Conservation (phyloP, 2,888 invertebrate genomes). For the Dynastes hyllus region DNA sequence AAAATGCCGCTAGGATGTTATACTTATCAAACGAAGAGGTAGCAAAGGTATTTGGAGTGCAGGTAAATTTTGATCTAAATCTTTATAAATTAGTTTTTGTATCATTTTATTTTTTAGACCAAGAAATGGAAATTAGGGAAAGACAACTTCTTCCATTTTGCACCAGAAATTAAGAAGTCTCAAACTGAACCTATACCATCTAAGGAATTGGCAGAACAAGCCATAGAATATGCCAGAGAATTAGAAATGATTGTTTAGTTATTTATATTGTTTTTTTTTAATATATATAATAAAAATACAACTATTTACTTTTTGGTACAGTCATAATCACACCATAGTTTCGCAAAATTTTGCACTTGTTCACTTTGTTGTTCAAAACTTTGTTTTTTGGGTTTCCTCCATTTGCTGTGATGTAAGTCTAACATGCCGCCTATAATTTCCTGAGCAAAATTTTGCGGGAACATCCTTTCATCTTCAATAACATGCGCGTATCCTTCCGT, state of each 20-base stretch:
- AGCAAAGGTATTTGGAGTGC: constrained; percentile 85
- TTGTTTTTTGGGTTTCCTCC: constrained; percentile 88
- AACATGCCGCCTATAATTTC: constrained; percentile 97
- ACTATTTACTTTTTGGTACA: constrained; percentile 49
- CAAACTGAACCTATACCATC: constrained; percentile 88
- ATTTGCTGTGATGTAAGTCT: constrained; percentile 87
- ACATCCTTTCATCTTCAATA: constrained; percentile 92
- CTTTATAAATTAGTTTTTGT: constrained; percentile 28
- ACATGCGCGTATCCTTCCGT: constrained; percentile 96
- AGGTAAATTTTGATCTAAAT: constrained; percentile 72
- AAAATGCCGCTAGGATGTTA: constrained; percentile 91
- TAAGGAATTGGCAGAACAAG: constrained; percentile 91
- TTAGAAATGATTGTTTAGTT: constrained; percentile 98
- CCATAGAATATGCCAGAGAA: constrained; percentile 97
- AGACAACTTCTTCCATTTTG: constrained; percentile 89
- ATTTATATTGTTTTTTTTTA: constrained; percentile 47
- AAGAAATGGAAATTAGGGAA: constrained; percentile 88
- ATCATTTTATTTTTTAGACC: constrained; percentile 70
- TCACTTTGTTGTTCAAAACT: constrained; percentile 83
- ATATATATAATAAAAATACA: constrained; percentile 8
- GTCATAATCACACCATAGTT: constrained; percentile 82
- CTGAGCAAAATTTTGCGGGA: constrained; percentile 93
- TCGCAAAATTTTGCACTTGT: constrained; percentile 83
- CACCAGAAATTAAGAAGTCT: constrained; percentile 82
- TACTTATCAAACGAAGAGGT: constrained; percentile 87